Conservation (phyloP, 2,113 vertebrate genomes). For the Origma solitaria region DNA sequence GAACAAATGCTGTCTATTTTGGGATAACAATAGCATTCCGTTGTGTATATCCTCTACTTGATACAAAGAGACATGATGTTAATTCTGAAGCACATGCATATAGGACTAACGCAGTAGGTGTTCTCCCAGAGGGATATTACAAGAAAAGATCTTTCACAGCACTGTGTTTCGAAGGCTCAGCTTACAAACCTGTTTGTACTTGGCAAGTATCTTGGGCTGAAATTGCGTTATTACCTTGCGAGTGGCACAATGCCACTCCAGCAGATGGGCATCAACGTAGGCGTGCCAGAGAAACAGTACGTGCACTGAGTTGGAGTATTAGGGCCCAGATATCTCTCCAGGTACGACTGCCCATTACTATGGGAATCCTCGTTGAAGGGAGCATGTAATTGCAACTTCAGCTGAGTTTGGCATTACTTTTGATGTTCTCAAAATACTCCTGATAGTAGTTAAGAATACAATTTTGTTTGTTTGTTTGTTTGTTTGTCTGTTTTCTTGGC, state of each 20-base stretch:
- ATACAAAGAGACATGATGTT: background rate
- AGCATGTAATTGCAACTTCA: background rate
- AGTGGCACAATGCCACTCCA: slow-evolving; percentile 63
- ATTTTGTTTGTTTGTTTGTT: background rate
- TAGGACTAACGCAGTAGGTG: background rate
- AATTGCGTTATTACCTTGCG: slow-evolving; percentile 64
- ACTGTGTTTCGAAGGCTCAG: slow-evolving; percentile 31
- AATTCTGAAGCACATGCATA: background rate
- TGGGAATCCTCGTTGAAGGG: background rate
- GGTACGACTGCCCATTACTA: background rate
- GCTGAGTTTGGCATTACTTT: background rate
- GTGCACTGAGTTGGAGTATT: slow-evolving; percentile 39
- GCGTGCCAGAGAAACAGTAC: slow-evolving; percentile 32
- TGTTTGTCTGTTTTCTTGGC: background rate
- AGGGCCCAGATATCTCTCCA: background rate
- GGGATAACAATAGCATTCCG: background rate
- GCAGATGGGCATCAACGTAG: slow-evolving; percentile 54
- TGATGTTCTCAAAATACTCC: background rate
- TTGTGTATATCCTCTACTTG: background rate
- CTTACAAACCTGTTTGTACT: slow-evolving; percentile 36
- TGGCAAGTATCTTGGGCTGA: slow-evolving; percentile 54
- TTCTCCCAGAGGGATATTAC: background rate
- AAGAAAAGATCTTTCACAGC: background rate
- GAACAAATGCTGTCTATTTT: background rate
- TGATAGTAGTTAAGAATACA: background rate